These are phyloP conservation scores for Perizoma flavofasciatum DNA, from an alignment of 2,888 invertebrate genomes.

Conservation along the genomic window DNA sequence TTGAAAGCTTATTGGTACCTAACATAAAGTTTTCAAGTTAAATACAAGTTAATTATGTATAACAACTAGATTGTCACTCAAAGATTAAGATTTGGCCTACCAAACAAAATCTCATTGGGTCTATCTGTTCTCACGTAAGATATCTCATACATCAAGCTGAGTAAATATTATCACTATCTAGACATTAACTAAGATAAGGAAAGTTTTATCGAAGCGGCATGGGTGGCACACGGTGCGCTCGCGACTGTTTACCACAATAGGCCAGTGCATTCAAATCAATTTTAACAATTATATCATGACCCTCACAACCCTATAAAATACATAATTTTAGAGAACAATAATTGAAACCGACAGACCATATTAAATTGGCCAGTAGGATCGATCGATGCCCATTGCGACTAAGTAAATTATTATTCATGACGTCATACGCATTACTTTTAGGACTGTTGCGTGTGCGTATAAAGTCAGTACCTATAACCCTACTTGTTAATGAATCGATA, in stretches of 20 bases:
- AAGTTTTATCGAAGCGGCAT: conserved; percentile 62
- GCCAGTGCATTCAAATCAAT: conserved; percentile 45
- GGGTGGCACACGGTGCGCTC: conserved; percentile 67
- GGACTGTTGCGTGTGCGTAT: conserved; percentile 55
- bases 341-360: conserved; percentile 54
- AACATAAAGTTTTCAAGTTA: not conserved
- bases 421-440: conserved; percentile 58
- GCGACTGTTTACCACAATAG: conserved; percentile 51
- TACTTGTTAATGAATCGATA: conserved; percentile 57
- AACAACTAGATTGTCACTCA: not conserved
- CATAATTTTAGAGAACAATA: conserved; percentile 39
- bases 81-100: conserved; percentile 16
- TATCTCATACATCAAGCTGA: conserved; percentile 53
- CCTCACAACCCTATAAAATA: conserved; percentile 48
- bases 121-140: conserved; percentile 37
- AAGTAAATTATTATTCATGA: conserved; percentile 62
- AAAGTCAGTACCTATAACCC: conserved; percentile 49
- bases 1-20: conserved; percentile 6
- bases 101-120: conserved; percentile 29
- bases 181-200: conserved; percentile 54
- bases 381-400: conserved; percentile 57
- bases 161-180: conserved; percentile 55
- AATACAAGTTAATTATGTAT: too few species aligned
- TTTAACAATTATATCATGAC: conserved; percentile 51
- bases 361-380: conserved; percentile 56